Evolutionary conservation across 2,888 invertebrate species (phyloP), one percentile per base, ranked within the genome.

Genomic region (Acronicta leporina): DNA sequence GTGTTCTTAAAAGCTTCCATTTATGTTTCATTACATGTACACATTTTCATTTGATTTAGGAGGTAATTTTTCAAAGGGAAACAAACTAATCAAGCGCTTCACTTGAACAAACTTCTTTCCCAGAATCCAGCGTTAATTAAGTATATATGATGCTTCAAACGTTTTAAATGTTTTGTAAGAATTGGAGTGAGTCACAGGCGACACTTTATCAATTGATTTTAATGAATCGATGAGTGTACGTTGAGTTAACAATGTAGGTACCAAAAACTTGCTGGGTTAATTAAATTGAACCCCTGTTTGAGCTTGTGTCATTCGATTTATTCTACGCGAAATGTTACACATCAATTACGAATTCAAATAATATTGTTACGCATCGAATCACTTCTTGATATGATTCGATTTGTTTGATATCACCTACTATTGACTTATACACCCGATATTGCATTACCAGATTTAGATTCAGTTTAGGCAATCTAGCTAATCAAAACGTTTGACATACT

Each of bases 251-350:
- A 74, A n/a, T n/a, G n/a, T n/a, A 77, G 84, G 83, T 77, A 77
- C 78, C 77, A 70, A 85, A 87, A 84, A 82, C 80, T 80, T 68
- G 53, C 51, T 68, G 86, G 88, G 88, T 88, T 89, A 82, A 90
- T 87, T 79, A 75, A 81, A 83, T 82, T 88, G 89, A 89, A 84
- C 87, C 75, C 59, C 48, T 69, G 63, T 61, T 63, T 67, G 61
- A 35, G 66, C 56, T 66, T 66, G 49, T 78, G 75, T 80, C 72
- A 82, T 83, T 80, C 74, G 77, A 81, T 85, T 84, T 80, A 61
- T 61, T 58, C 48, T 46, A 72, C 59, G 60, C 66, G 15, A 68
- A 76, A 65, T 57, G 51, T 69, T 49, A 48, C 58, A 62, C 56
- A 60, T 75, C 71, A 49, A 73, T 79, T 79, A 59, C 45, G 52